Evolutionary conservation across 2,797 vertebrate species (phyloP), one percentile per base, ranked within the genome.

Genomic region (Macrochelys suwanniensis): DNA sequence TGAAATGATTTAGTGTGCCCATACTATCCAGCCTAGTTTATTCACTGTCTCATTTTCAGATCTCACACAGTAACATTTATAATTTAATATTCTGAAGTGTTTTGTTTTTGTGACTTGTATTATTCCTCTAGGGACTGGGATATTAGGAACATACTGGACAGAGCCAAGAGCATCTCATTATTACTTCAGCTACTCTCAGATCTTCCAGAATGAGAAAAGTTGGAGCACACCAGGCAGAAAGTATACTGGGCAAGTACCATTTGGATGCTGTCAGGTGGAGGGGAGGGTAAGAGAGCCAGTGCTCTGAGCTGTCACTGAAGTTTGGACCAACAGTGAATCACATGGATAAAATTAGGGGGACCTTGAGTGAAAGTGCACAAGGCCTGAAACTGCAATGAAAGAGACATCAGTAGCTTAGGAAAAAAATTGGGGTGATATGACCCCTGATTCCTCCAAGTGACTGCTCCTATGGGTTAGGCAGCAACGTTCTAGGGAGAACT

Each of bases 351-450:
- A 8, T 7, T 71, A 71, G 0, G 19, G 1, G 2, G 16, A 17
- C 23, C 81, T 79, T 47, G 61, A 59, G 87, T 16, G 26, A 23
- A 88, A 89, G 71, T 0, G 0, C 21, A 9, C 0, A 0, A 10
- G 49, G 57, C 56, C 83, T n/a, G 57, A 51, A 81, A 0, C 26
- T 50, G 23, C 0, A 0, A 45, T 45, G 42, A 26, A 45, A 76
- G 37, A 37, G 71, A 7, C 71, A 76, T 26, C 71, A 76, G 37
- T 45, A 76, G 42, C 25, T 26, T 76, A 13, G 71, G 71, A 15
- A 26, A 76, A 26, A 13, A 13, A 15, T 76, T 76, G 71, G 71
- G 71, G 21, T 42, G 33, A 68, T 17, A n/a, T 65, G 61, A 68
- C 71, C 4, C 23, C 23, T 76, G 5, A 47, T 76, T 76, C 71